Evolutionary conservation across 2,888 invertebrate genomes (phyloP), one percentile per base, ranked within the genome.

Genomic region (Lacanobia oleracea): DNA sequence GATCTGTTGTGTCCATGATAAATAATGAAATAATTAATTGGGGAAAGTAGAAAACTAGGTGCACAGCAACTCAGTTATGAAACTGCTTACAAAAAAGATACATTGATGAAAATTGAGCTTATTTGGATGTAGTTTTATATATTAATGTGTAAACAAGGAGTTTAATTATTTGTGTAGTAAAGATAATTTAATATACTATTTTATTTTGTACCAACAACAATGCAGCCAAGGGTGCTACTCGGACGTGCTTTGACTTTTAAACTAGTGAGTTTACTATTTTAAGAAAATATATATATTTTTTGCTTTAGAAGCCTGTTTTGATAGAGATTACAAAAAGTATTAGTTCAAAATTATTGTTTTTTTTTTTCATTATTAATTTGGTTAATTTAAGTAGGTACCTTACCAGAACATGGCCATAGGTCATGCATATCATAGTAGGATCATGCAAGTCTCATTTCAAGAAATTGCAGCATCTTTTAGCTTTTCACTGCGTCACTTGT

Each of bases 181-280:
- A 57, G 21, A 51, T 27, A n/a, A 73, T 37, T 48, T 53, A 74
- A 45, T 53, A 40, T 57, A 59, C 21, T 48, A 59, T 65, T 73
- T 73, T 74, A 66, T 74, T 72, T 53, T 73, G 51, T 73, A 57
- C 73, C 33, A 27, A 53, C 14, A 0, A 73, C 51, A 59, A 73
- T 59, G 73, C 73, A 73, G 73, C 73, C 73, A 74, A 74, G 75
- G 73, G 75, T 73, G 73, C 66, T 74, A 65, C 73, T 73, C 75
- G 73, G 73, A 73, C 73, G 59, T 18, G 75, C 73, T 60, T 74
- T 73, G 75, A 73, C 75, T 53, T 48, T 73, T 59, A 73, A 73
- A 73, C 75, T 73, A 66, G 73, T 73, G 66, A 73, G 73, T 73
- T 59, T 4, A 8, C 33, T 43, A 73, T 64, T 33, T 43, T 37